phyloP scores from a whole-genome alignment of 1,140 invertebrate species.

The Drosophila ercepeae region DNA sequence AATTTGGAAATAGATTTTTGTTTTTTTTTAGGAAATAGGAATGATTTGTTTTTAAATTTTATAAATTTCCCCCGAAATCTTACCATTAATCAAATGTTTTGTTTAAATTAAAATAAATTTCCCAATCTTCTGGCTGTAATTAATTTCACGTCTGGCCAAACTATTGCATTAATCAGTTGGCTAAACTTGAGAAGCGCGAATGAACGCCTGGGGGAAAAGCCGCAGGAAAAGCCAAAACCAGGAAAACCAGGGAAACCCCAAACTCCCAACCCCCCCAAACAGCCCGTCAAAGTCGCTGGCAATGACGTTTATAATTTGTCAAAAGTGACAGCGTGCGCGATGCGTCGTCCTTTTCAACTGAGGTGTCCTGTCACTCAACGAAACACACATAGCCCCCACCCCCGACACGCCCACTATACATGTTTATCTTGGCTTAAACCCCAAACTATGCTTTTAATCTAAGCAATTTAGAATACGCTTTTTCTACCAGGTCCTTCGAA shows the following conservation, averaged over 20 bases:
- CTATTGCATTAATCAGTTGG: slow-evolving; percentile 77
- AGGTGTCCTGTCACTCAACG: slow-evolving; percentile 63
- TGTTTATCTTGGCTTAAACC: slow-evolving; percentile 33
- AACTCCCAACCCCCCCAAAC: slow-evolving; percentile 9
- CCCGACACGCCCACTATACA: not conserved
- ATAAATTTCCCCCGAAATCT: too few relatives aligned
- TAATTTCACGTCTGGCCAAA: slow-evolving; percentile 67
- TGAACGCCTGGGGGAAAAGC: slow-evolving; percentile 11
- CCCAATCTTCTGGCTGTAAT: slow-evolving; percentile 28
- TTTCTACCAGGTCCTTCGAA: slow-evolving; percentile 1
- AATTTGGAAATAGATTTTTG: not conserved
- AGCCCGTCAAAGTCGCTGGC: slow-evolving; percentile 71
- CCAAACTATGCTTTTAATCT: slow-evolving; percentile 75
- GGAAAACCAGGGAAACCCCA: slow-evolving; percentile 15
- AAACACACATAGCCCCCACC: too few relatives aligned
- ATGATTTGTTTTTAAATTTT: not conserved
- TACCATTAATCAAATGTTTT: not conserved
- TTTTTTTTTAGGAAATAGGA: too few relatives aligned
- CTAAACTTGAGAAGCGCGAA: slow-evolving; percentile 36
- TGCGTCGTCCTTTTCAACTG: slow-evolving; percentile 27
- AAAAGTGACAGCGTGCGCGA: slow-evolving; percentile 70
- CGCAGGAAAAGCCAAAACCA: slow-evolving; percentile 26
- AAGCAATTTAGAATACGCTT: slow-evolving; percentile 76
- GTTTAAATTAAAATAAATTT: not conserved
- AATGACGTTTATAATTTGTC: slow-evolving; percentile 81